Percentiles rank a stretch among this genome's conserved stretches.
Evolutionary conservation across 2,113 vertebrate genomes (phyloP).

Genomic region (Lophura nycthemera): DNA sequence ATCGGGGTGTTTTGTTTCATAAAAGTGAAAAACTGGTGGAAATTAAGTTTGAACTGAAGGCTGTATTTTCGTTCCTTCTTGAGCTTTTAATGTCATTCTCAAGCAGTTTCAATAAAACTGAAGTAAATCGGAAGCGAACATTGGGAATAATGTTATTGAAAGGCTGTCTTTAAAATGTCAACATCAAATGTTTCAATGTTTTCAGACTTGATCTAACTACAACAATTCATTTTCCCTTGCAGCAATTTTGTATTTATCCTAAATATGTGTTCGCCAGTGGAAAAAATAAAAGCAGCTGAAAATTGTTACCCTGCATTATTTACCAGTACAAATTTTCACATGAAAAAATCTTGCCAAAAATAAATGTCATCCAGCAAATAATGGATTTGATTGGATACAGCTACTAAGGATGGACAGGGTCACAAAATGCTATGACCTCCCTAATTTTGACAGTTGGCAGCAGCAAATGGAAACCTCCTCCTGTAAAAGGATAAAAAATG

Average conservation of each 20-base stretch:
- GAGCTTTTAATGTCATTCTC: background rate
- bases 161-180: constrained; percentile 23
- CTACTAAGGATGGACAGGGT: background rate
- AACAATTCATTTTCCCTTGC: background rate
- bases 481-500: background rate
- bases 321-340: constrained; percentile 42
- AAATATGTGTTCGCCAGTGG: background rate
- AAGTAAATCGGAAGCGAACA: constrained; percentile 27
- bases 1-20: background rate
- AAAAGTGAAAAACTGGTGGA: background rate
- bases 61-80: background rate
- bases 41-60: background rate
- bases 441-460: background rate
- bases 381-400: background rate
- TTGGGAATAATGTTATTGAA: background rate
- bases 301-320: constrained; percentile 19
- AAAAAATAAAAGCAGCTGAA: background rate
- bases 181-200: background rate
- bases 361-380: background rate
- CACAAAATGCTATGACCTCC: background rate
- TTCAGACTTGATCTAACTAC: background rate
- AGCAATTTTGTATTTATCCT: constrained; percentile 38
- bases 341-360: constrained; percentile 16
- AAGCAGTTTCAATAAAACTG: constrained; percentile 13
- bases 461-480: background rate